Conservation (phyloP, 2,797 vertebrate species). For the Stomatorhinus walkeri region DNA sequence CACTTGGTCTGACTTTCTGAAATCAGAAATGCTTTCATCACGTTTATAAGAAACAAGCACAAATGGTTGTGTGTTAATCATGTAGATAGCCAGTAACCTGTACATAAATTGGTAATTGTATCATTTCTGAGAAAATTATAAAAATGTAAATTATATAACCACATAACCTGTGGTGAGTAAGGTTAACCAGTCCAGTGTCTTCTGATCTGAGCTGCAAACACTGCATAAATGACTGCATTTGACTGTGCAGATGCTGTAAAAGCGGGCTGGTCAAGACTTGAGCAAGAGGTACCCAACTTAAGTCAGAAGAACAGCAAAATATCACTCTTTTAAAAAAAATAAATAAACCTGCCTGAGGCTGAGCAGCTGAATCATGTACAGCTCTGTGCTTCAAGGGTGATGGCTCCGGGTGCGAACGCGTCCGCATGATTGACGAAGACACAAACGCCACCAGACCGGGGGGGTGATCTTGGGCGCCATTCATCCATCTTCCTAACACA, state of each 20-base stretch:
- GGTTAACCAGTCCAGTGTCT: not conserved
- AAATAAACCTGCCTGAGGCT: not conserved
- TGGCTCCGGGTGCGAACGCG: not conserved
- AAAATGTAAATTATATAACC: not conserved
- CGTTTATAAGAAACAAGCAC: not conserved
- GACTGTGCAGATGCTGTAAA: not conserved
- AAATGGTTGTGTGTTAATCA: not conserved
- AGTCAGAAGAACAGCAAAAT: not conserved
- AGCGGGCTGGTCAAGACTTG: not conserved
- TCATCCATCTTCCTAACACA: not conserved
- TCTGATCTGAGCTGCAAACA: not conserved
- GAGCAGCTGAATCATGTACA: not conserved
- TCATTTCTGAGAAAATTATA: not conserved
- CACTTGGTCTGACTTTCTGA: no score
- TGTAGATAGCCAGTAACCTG: not conserved
- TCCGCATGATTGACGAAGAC: conserved; percentile 1
- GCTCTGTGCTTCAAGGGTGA: not conserved
- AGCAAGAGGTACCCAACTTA: not conserved
- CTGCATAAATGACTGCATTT: not conserved
- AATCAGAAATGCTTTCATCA: not conserved
- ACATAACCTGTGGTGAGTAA: not conserved
- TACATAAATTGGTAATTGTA: not conserved
- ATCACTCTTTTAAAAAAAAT: not conserved
- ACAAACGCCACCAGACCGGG: not conserved
- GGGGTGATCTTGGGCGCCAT: not conserved